Conservation (phyloP, 1,140 invertebrate species). For the Reticulitermes speratus region DNA sequence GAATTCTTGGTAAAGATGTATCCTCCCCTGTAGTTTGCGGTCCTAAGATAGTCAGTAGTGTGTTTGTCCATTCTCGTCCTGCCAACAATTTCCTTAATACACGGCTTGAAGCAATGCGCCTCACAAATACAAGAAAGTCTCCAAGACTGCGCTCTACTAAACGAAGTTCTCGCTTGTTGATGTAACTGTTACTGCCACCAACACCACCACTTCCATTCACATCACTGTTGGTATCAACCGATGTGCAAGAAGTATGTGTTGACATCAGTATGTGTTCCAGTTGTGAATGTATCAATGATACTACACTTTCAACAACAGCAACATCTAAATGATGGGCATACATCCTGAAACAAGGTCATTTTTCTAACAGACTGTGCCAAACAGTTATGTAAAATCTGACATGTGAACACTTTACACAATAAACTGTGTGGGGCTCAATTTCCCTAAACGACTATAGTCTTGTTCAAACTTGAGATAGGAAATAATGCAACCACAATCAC, state of each 20-base stretch:
- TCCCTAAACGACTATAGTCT: too few species aligned
- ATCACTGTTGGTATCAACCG: constrained; percentile 26
- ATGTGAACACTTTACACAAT: too few species aligned
- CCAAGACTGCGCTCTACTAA: constrained; percentile 49
- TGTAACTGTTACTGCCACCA: constrained; percentile 22
- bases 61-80: constrained; percentile 52
- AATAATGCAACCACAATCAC: too few species aligned
- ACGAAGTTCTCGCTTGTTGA: constrained; percentile 32
- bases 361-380: background rate
- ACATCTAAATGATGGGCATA: constrained; percentile 52
- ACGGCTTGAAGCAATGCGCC: constrained; percentile 50
- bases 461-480: too few species aligned
- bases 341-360: constrained; percentile 44
- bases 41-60: constrained; percentile 51
- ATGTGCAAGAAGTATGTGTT: background rate
- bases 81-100: constrained; percentile 50
- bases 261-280: constrained; percentile 40
- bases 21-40: constrained; percentile 36
- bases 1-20: constrained; percentile 42
- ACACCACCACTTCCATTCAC: constrained; percentile 13
- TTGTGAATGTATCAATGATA: constrained; percentile 51
- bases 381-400: too few species aligned
- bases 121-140: constrained; percentile 58
- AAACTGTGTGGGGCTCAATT: too few species aligned
- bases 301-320: constrained; percentile 48